Evolutionary conservation across 2,113 vertebrate genomes (phyloP), one percentile per base, ranked within the genome.

Genomic region (Amphiprion ocellaris): DNA sequence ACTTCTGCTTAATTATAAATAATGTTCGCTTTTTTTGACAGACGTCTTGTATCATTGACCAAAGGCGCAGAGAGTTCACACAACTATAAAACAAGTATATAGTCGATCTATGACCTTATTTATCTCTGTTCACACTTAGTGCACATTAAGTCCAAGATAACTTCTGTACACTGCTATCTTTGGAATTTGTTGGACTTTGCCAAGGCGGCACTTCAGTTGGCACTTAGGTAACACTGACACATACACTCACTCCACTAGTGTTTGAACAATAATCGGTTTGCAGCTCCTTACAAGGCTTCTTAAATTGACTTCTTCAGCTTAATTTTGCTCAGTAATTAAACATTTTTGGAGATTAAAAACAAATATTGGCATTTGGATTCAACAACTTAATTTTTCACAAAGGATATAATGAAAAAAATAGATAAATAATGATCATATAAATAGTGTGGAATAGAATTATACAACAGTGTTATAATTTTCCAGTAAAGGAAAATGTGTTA

Each of bases 391-490:
- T 82, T 80, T 73, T 69, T 70, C 65, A 80, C 77, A 69, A 10
- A 64, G 14, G 24, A 77, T 72, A 64, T 26, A 81, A 80, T 53
- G 68, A 59, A 77, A 80, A 78, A 63, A 54, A 12, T 1, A 69
- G 82, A 90, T 92, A 93, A 93, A 94, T 90, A 92, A 84, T 11
- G 44, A 28, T 81, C 54, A 85, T 91, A 94, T 94, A 95, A 94
- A 94, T 94, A 95, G 68, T 89, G 59, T 89, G 74, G 46, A 82
- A 87, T 73, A 82, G 30, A 86, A 82, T 81, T 67, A 78, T 77
- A 90, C 65, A 90, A 58, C 82, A 91, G 60, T 46, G 47, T 84
- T 79, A 53, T 37, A 37, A 46, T 76, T 81, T 82, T 63, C 64
- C 77, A 16, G 63, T 66, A 10, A 65, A 69, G 82, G 69, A 82